Evolutionary conservation across 1,140 invertebrate genomes (phyloP), one percentile per base, ranked within the genome.

Genomic region (Drosophila carrolli): DNA sequence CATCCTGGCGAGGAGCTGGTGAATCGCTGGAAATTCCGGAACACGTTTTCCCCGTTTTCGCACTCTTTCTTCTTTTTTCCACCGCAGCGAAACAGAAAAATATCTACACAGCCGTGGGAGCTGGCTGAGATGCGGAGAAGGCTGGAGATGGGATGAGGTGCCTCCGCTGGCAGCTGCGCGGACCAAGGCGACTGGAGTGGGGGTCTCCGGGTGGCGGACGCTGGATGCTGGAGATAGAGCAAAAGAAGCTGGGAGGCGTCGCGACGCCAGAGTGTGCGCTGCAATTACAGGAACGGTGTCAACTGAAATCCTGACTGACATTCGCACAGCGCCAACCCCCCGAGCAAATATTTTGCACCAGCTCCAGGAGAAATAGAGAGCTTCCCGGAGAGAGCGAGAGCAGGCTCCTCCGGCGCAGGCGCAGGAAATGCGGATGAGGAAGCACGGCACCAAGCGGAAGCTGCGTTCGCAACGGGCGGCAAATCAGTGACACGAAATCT

Each of bases 281-380:
- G 84, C 84, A 83, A 71, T 78, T 78, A 80, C 84, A 78, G 65
- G 76, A 89, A 89, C 80, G 80, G 77, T 88, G 84, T 89, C 84
- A 88, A 80, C 80, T 74, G 65, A 76, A 84, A 65, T 80, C 77
- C 84, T 53, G 73, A 78, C 84, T 83, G 80, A 75, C 84, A 83
- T 76, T 83, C 71, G 74, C 84, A 80, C 76, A 89, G 58, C 82
- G 76, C 53, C 84, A 70, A 84, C 75, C 68, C 75, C 70, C 75
- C 82, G 57, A 72, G 66, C 68, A 71, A 72, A 71, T 71, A 72
- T 71, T 72, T 71, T 57, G 41, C 65, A 50, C 44, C 53, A 60
- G 75, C 74, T 68, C 57, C 63, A 68, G 65, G 54, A 68, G 13
- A 43, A 29, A 16, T 14, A 40, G 29, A 61, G 57, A 44, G 41